These are phyloP conservation scores for Pandemis heparana DNA, from an alignment of 2,888 invertebrate species.

Conservation along the genomic window DNA sequence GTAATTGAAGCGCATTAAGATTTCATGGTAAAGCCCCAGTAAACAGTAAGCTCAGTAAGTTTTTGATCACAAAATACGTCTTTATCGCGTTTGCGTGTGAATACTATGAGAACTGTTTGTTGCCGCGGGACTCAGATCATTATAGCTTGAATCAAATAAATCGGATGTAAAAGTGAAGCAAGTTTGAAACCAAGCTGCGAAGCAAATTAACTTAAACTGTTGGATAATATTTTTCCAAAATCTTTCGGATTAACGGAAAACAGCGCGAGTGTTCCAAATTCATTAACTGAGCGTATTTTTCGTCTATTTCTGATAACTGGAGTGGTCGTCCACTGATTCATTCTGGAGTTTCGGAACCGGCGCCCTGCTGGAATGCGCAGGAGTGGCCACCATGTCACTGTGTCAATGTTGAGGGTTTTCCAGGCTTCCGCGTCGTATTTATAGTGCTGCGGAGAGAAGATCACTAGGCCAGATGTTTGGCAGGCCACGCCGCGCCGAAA, in stretches of 20 bases:
- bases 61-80: too few species aligned
- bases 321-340: not conserved
- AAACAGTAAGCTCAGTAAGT: too few species aligned
- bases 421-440: slow-evolving; percentile 41
- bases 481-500: slow-evolving; percentile 66
- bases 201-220: too few species aligned
- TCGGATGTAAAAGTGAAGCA: too few species aligned
- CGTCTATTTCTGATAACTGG: not conserved
- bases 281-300: not conserved
- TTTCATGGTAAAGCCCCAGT: too few species aligned
- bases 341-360: not conserved
- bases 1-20: too few species aligned
- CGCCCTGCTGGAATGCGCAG: not conserved
- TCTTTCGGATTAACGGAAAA: not conserved
- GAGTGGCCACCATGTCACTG: slow-evolving; percentile 29
- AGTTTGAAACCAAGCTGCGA: too few species aligned
- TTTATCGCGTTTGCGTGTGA: too few species aligned
- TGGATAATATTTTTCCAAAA: too few species aligned
- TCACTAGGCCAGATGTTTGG: slow-evolving; percentile 79
- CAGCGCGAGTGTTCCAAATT: not conserved
- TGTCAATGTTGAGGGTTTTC: slow-evolving; percentile 38
- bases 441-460: slow-evolving; percentile 58
- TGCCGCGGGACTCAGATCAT: too few species aligned
- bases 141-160: too few species aligned
- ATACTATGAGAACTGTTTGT: too few species aligned